Base-by-base conservation (phyloP, 2,888 invertebrate species). In the Trachelus troglodyta region DNA sequence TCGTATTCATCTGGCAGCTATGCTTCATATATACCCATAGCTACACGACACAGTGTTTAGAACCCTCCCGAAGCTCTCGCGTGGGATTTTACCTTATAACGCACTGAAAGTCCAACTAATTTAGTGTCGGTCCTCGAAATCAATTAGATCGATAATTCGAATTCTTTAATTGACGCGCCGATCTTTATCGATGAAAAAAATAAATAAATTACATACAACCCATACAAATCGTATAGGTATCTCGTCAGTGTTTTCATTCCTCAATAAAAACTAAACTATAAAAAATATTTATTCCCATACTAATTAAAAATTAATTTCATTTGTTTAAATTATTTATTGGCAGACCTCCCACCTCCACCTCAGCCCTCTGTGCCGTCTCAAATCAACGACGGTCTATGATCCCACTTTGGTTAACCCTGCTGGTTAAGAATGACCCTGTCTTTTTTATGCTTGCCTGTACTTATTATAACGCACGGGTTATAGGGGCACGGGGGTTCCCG, bases 391-490 rank as follows among this genome's bases (percentile, higher is more conserved):
- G 40, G 1, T 56, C 56, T 56, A 56, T 1, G 56, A 9, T 56
- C 56, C 56, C 15, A 23, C 56, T 56, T 56, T 56, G 6, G 56
- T 56, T 23, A 56, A 56, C 2, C 12, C 71, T 6, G 6, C 76
- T 75, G 37, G 69, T 82, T 81, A 79, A 78, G 78, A 83, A 83
- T 79, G 81, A 82, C 80, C 78, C 68, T 81, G 85, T 83, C 83
- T 77, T 81, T 79, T 82, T 83, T 81, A 83, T 79, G 75, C 77
- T 79, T 81, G 82, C 81, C 84, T 80, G 79, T 80, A 84, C 83
- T 85, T 84, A 84, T 85, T 84, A 85, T 81, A 77, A 77, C 75
- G 76, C 77, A 71, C 75, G 73, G 33, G 33, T 73, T 56, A 73
- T 73, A 33, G 4, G 73, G 33, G 69, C 74, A 69, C 15, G 69